phyloP scores from a whole-genome alignment of 2,797 vertebrate genomes.

The Tokudaia tokunoshimensis region DNA sequence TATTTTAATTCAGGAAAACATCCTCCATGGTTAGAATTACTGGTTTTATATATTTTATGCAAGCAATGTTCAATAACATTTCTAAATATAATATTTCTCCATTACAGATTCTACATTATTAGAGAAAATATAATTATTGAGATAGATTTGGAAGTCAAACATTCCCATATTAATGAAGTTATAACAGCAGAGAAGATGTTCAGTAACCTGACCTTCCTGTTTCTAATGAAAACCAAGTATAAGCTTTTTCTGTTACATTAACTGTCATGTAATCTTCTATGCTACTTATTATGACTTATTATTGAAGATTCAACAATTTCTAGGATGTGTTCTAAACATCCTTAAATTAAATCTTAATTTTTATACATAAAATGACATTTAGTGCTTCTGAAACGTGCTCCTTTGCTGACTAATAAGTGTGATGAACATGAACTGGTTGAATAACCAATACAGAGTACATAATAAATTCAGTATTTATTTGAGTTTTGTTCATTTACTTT shows the following conservation, averaged over 20 bases:
- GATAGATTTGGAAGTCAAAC: constrained; percentile 57
- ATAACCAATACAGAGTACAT: background rate
- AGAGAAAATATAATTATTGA: constrained; percentile 69
- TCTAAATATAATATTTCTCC: constrained; percentile 68
- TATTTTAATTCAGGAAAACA: constrained; percentile 53
- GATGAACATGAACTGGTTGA: background rate
- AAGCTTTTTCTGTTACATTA: constrained; percentile 61
- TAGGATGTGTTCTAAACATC: background rate
- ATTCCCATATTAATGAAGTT: constrained; percentile 42
- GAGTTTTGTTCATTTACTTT: background rate
- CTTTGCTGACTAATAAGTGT: background rate
- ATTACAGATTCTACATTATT: constrained; percentile 20
- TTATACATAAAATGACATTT: constrained; percentile 19
- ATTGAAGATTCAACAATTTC: constrained; percentile 44
- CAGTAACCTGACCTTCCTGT: constrained; percentile 28
- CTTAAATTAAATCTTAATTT: constrained; percentile 28
- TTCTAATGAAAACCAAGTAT: constrained; percentile 64
- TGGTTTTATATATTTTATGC: constrained; percentile 31
- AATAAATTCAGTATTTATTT: background rate
- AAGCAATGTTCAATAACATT: constrained; percentile 27
- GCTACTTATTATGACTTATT: background rate
- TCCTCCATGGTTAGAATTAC: constrained; percentile 23
- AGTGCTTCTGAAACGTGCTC: constrained; percentile 4
- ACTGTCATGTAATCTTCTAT: constrained; percentile 41
- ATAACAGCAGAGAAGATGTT: constrained; percentile 33